Percentiles rank a stretch among this genome's conserved stretches.
phyloP scores from a whole-genome alignment of 2,113 vertebrate genomes.

The Heliornis fulica region DNA sequence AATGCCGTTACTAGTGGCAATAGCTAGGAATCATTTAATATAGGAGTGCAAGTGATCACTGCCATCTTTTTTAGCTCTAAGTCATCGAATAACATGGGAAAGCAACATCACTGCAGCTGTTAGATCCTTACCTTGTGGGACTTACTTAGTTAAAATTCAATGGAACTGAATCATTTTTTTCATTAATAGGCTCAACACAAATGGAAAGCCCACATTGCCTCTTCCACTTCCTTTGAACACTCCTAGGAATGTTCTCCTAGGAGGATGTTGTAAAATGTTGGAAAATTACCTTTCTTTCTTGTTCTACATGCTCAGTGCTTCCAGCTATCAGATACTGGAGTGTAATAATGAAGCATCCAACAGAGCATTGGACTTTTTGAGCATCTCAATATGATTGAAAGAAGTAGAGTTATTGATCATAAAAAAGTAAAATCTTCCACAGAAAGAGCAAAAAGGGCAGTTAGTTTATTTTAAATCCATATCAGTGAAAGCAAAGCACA shows the following conservation, averaged over 20 bases:
- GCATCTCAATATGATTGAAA: slow-evolving; percentile 2
- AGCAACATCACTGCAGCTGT: not conserved
- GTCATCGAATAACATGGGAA: not conserved
- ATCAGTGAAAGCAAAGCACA: not conserved
- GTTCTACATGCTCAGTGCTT: not conserved
- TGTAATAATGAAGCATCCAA: not conserved
- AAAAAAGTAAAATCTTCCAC: not conserved
- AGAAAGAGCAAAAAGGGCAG: not conserved
- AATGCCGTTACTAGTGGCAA: not conserved
- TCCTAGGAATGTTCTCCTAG: not conserved
- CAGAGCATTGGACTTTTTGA: not conserved
- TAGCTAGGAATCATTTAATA: not conserved
- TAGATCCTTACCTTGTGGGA: not conserved
- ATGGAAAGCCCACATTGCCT: not conserved
- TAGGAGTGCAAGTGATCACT: not conserved
- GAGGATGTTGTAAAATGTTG: not conserved
- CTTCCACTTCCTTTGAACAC: not conserved
- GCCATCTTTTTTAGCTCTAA: not conserved
- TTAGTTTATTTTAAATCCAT: slow-evolving; percentile 2
- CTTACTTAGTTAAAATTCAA: not conserved
- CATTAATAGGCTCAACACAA: not conserved
- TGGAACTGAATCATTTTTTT: not conserved
- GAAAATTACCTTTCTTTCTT: slow-evolving; percentile 4
- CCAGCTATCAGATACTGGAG: not conserved
- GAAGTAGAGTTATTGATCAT: not conserved